Evolutionary conservation across 2,888 invertebrate species (phyloP).

Genomic region (Omphaloscelis lunosa): DNA sequence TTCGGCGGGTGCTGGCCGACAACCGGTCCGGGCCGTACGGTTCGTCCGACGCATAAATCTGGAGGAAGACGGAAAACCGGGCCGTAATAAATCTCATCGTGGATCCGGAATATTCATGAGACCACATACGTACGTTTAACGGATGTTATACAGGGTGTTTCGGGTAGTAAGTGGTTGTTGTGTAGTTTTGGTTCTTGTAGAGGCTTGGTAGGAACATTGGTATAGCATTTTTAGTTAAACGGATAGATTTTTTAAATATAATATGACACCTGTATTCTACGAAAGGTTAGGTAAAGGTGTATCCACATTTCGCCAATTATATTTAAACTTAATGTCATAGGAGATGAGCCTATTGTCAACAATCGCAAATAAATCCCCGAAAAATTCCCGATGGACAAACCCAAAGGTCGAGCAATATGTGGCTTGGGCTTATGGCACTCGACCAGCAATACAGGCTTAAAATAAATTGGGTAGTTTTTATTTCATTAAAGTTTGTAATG

Average conservation of each 20-base stretch:
- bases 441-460: not conserved
- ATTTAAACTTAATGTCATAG: not conserved
- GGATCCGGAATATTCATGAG: conserved; percentile 77
- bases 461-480: not conserved
- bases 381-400: not conserved
- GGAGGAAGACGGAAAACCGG: conserved; percentile 72
- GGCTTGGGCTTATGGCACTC: not conserved
- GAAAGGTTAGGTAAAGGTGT: too few relatives aligned
- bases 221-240: not conserved
- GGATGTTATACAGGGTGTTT: conserved; percentile 55
- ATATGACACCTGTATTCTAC: rapidly evolving
- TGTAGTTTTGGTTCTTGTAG: conserved; percentile 24
- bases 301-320: not conserved
- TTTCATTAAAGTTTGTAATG: not conserved
- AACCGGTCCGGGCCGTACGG: conserved; percentile 57
- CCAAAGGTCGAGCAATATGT: not conserved
- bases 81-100: conserved; percentile 74
- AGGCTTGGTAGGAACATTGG: not conserved
- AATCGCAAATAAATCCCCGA: not conserved
- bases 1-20: conserved; percentile 64
- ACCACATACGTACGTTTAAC: conserved; percentile 62
- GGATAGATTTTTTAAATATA: not conserved
- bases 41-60: conserved; percentile 72
- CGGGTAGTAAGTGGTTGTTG: not conserved
- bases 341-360: not conserved